Evolutionary conservation across 2,888 invertebrate species (phyloP), one percentile per base, ranked within the genome.

Genomic region (Pachycephus smyrnensis): DNA sequence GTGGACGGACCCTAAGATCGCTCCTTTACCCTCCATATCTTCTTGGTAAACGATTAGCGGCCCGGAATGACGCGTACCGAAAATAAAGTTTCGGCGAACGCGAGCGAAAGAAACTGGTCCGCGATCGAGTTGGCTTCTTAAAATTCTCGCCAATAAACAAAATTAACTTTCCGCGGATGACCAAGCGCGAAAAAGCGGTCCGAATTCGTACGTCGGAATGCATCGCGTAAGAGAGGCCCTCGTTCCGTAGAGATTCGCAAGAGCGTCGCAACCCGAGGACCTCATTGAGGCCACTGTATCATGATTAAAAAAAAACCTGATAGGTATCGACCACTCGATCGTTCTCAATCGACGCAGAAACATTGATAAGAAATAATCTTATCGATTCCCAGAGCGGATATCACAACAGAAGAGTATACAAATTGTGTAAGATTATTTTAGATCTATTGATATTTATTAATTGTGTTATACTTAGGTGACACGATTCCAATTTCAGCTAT

Each of bases 61-160:
- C 4, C 84, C 82, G 82, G 77, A 76, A 82, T 83, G 84, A 85
- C 82, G 84, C 84, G 82, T 23, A 23, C 77, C 86, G 79, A 82
- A 87, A 87, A 87, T 87, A 84, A 87, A 87, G 83, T 86, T 85
- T 84, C 80, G 80, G 76, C 78, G 81, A 83, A 82, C 78, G 82
- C 77, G 81, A 81, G 79, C 80, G 80, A 81, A 84, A 84, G 80
- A 85, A 84, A 84, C 82, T 81, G 81, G 82, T 73, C 77, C 69
- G 36, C 35, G 68, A 77, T 75, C 80, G 23, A 55, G 40, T 2
- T 23, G 40, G 40, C 40, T 23, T 23, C 40, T 23, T 55, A 23
- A 23, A 23, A 23, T 55, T 80, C 76, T 77, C 83, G 69, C 76
- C 82, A 82, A 86, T 86, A 84, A 87, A 86, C 84, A 82, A 87